Conservation (phyloP, 2,113 vertebrate species). For the Psilopsiagon aurifrons region DNA sequence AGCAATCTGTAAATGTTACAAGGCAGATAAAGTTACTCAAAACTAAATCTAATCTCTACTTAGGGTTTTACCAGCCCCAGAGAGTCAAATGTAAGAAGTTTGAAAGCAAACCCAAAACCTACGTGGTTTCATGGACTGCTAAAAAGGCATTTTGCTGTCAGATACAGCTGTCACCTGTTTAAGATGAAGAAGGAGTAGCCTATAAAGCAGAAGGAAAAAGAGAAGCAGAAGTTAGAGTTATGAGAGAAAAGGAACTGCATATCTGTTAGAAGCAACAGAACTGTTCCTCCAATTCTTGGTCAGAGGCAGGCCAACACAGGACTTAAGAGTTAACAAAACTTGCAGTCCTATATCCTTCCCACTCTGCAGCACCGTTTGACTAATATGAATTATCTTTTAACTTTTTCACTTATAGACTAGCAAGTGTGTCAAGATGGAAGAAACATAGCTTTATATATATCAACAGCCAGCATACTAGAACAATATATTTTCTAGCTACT, state of each 20-base stretch:
- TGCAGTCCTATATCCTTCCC: not conserved
- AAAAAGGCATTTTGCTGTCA: not conserved
- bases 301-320: not conserved
- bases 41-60: not conserved
- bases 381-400: not conserved
- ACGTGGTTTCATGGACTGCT: not conserved
- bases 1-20: not conserved
- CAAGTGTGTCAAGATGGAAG: not conserved
- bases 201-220: not conserved
- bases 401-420: not conserved
- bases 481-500: not conserved
- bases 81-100: not conserved
- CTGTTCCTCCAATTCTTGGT: not conserved
- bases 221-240: not conserved
- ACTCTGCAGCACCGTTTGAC: not conserved
- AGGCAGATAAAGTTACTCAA: not conserved
- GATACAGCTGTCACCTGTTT: not conserved
- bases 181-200: not conserved
- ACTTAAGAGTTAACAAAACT: not conserved
- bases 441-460: not conserved
- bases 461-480: not conserved
- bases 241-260: not conserved
- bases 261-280: not conserved
- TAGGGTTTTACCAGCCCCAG: not conserved
- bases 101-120: not conserved